phyloP scores from a whole-genome alignment of 1,140 invertebrate genomes.

The Drosophila ogumai region DNA sequence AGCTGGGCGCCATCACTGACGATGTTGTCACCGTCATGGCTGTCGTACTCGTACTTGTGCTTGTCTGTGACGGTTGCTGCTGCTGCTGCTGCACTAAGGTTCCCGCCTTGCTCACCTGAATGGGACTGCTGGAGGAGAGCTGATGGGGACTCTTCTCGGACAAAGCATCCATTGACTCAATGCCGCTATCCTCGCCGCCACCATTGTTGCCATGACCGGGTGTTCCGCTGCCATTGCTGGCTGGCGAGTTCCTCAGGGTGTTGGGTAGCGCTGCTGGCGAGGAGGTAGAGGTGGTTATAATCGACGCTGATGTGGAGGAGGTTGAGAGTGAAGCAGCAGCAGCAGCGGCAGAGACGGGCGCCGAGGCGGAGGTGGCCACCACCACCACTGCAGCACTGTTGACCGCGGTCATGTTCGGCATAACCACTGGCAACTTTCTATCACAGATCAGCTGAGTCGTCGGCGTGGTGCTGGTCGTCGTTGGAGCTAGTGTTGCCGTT shows the following conservation, averaged over 20 bases:
- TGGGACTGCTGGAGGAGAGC: conserved; percentile 86
- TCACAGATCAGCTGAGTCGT: conserved; percentile 63
- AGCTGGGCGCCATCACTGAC: conserved; percentile 5
- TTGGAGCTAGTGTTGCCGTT: conserved; percentile 32
- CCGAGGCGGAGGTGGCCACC: not conserved
- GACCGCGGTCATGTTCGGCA: conserved; percentile 16
- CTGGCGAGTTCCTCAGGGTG: conserved; percentile 85
- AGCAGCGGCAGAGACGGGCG: not conserved
- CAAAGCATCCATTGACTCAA: conserved; percentile 96
- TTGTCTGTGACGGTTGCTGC: conserved; percentile 6
- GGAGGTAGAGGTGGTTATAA: conserved; percentile 43
- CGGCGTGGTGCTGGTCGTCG: conserved; percentile 29
- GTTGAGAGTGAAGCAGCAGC: conserved; percentile 4
- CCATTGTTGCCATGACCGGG: conserved; percentile 82
- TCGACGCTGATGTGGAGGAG: conserved; percentile 17
- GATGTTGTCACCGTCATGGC: conserved; percentile 1
- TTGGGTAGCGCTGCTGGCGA: conserved; percentile 72
- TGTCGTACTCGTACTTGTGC: not conserved
- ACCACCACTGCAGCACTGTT: conserved; percentile 24
- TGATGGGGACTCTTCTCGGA: conserved; percentile 97
- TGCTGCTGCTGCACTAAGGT: conserved; percentile 18
- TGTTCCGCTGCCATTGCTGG: conserved; percentile 83
- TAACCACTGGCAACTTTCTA: conserved; percentile 58
- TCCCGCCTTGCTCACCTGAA: conserved; percentile 62
- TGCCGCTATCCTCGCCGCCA: conserved; percentile 94